A percentile compares a stretch with the other conserved stretches of the same genome.
Conservation (phyloP, 2,113 vertebrate genomes). For the Melanerpes aurifrons region DNA sequence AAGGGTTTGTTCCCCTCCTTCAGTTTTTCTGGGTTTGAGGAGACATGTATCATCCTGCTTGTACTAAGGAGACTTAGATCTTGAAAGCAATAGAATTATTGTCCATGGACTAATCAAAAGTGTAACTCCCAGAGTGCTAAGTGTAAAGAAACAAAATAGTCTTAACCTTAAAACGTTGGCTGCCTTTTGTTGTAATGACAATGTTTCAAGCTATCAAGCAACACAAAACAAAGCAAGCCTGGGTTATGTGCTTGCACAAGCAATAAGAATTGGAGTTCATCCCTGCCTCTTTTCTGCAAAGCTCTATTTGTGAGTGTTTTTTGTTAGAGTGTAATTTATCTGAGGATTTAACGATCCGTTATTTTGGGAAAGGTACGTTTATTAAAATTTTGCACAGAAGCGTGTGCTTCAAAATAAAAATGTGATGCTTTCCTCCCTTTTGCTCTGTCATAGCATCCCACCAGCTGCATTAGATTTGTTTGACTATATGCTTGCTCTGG, state of each 20-base stretch:
- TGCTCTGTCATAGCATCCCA: constrained; percentile 83
- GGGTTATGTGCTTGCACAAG: not conserved
- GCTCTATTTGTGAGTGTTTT: not conserved
- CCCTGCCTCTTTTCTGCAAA: not conserved
- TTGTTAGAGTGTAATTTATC: not conserved
- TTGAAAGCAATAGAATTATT: not conserved
- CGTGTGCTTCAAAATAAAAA: not conserved
- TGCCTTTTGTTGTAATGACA: not conserved
- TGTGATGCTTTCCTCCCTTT: not conserved
- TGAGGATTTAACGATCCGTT: not conserved
- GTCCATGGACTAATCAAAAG: not conserved
- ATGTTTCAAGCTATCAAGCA: not conserved
- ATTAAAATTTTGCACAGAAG: not conserved
- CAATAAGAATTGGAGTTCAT: not conserved
- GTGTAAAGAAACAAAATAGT: not conserved
- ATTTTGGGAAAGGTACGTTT: not conserved
- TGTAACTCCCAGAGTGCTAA: not conserved
- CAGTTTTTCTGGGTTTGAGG: not conserved
- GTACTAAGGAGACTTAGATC: not conserved
- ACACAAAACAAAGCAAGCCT: not conserved
- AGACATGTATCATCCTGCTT: not conserved
- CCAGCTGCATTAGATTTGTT: constrained; percentile 92
- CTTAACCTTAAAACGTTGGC: not conserved
- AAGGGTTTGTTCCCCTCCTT: not conserved
- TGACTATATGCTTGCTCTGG: constrained; percentile 97